A percentile compares a stretch with the other conserved stretches of the same genome.
phyloP scores from a whole-genome alignment of 2,113 vertebrate species.

The Bufo bufo region DNA sequence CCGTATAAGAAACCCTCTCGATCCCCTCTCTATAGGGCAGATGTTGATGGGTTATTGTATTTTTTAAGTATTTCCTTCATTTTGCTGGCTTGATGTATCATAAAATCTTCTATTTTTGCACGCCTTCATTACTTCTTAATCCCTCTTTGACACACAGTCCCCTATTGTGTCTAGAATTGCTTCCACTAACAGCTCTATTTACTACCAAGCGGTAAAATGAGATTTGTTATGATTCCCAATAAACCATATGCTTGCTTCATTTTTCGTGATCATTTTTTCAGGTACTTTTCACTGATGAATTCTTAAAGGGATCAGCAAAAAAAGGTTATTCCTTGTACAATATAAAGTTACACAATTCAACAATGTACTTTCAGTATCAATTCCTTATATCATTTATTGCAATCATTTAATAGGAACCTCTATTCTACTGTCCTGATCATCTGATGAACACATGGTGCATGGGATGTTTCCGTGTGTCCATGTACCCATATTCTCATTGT shows the following conservation, averaged over 20 bases:
- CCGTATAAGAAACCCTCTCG: no score
- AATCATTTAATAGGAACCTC: background rate
- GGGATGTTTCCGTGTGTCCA: no score
- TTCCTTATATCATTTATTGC: background rate
- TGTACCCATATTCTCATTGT: no score
- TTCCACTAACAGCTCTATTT: constrained; percentile 33
- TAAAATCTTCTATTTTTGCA: constrained; percentile 10
- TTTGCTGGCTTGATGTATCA: background rate
- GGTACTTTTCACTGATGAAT: background rate
- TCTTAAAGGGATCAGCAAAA: background rate
- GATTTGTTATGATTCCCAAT: constrained; percentile 10
- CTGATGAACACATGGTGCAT: no score
- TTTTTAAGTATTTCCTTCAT: background rate
- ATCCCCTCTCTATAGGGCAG: no score
- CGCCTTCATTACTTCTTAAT: constrained; percentile 12
- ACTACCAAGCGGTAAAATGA: constrained; percentile 30
- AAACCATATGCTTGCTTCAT: background rate
- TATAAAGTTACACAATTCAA: background rate
- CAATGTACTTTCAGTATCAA: background rate
- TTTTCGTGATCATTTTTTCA: background rate
- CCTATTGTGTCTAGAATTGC: constrained; percentile 22
- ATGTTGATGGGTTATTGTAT: no score
- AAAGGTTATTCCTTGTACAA: background rate
- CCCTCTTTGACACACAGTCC: constrained; percentile 3
- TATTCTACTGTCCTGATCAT: background rate